Evolutionary conservation across 2,888 invertebrate species (phyloP), one percentile per base, ranked within the genome.

Genomic region (Fabriciana adippe): DNA sequence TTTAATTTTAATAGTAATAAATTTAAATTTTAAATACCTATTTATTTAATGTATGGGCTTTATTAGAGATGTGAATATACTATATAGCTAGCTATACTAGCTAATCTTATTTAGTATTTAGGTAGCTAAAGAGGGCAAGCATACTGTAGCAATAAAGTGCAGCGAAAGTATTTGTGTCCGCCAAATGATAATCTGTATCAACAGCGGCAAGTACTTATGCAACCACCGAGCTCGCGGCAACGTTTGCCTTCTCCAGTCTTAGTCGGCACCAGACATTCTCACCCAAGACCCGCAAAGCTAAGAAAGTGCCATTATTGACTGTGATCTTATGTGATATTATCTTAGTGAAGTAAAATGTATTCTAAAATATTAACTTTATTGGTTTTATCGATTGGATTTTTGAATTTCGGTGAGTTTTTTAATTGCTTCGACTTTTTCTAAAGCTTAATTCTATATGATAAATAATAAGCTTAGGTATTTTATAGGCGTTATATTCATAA

Each of bases 121-220:
- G 35, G 57, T 51, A 55, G 64, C 51, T 71, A 73, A 77, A 75
- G 73, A 74, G 74, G 74, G 68, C 72, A 73, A 74, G 66, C 75
- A 73, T 75, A 76, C 74, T 79, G 76, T 74, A 77, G 79, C 77
- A 79, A 77, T 78, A 78, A 80, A 81, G 73, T 83, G 82, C 81
- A 88, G 91, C 90, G 92, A 92, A 92, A 92, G 92, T 91, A 84
- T 84, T 78, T 79, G 87, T 88, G 91, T 88, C 91, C 91, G 89
- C 89, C 92, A 92, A 91, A 91, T 88, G 88, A 89, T 89, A 87
- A 91, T 91, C 90, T 89, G 89, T 89, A 90, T 91, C 88, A 89
- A 85, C 81, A 81, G 79, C 74, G 79, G 79, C 78, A 79, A 79
- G 80, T 79, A 81, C 85, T 91, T 90, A 91, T 90, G 90, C 90